Conservation (phyloP, 2,113 vertebrate species). For the Puma concolor region DNA sequence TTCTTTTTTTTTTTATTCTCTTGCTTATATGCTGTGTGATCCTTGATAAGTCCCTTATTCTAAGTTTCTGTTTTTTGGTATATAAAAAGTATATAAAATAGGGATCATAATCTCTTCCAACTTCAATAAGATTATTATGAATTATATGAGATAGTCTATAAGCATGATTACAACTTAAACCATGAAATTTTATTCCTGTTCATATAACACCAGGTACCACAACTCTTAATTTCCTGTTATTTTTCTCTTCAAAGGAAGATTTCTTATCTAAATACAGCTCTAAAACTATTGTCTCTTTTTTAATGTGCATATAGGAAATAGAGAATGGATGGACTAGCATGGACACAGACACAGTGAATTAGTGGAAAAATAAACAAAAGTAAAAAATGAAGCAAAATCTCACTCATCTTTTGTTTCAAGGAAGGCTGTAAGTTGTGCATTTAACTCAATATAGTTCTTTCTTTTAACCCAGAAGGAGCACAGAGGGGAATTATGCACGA, state of each 20-base stretch:
- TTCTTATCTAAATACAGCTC: background rate
- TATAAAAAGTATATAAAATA: background rate
- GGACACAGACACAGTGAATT: background rate
- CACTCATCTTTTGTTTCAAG: background rate
- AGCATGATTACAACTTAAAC: slow-evolving; percentile 4
- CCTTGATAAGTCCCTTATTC: background rate
- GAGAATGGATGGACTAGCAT: background rate
- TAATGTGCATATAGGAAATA: background rate
- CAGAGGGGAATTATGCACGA: background rate
- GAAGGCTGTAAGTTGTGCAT: background rate
- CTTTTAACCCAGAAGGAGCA: background rate
- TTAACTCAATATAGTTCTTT: background rate
- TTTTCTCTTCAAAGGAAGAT: background rate
- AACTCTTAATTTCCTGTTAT: background rate
- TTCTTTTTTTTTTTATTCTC: background rate
- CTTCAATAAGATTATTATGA: background rate
- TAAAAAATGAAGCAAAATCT: background rate
- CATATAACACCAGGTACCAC: background rate
- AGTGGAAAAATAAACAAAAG: slow-evolving; percentile 20
- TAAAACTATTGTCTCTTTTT: background rate
- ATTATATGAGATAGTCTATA: background rate
- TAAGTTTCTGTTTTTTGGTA: background rate
- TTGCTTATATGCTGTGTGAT: background rate
- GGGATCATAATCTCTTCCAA: background rate
- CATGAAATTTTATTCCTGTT: background rate